These are phyloP conservation scores for Sturmia bella DNA, from an alignment of 2,888 invertebrate genomes.

Conservation along the genomic window DNA sequence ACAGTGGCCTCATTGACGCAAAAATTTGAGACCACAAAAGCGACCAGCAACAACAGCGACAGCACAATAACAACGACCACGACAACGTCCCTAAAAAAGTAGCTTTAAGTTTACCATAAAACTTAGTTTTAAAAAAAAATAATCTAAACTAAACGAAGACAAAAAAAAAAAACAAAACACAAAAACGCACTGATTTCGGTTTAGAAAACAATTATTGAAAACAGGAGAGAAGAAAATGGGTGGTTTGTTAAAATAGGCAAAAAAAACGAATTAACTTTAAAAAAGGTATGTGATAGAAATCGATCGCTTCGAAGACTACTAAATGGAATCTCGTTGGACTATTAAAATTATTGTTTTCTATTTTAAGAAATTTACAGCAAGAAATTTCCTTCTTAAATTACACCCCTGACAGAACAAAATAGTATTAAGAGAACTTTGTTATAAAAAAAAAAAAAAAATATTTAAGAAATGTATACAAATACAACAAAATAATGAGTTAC, in stretches of 20 bases:
- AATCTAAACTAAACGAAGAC: constrained; percentile 30
- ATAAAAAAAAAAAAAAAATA: too few relatives aligned
- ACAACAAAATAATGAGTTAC: too few relatives aligned
- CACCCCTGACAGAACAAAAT: too few relatives aligned
- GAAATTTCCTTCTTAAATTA: too few relatives aligned
- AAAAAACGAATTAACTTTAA: too few relatives aligned
- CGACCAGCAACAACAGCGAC: constrained; percentile 42
- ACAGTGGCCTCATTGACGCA: constrained; percentile 78
- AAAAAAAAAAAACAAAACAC: constrained; percentile 48
- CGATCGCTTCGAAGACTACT: too few relatives aligned
- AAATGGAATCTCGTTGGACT: too few relatives aligned
- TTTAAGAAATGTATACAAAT: too few relatives aligned
- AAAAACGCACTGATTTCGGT: constrained; percentile 68
- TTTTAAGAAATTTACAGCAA: too few relatives aligned
- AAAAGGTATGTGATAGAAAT: too few relatives aligned
- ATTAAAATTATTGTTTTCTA: too few relatives aligned
- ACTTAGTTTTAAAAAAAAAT: constrained; percentile 34
- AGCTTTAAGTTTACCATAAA: constrained; percentile 58
- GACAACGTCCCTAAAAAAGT: constrained; percentile 67
- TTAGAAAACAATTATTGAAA: constrained; percentile 42
- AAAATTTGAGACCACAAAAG: constrained; percentile 75
- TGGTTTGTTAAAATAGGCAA: background rate
- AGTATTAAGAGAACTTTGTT: too few relatives aligned
- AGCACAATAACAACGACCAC: constrained; percentile 58
- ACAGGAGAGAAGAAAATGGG: background rate